Evolutionary conservation across 1,140 invertebrate genomes (phyloP), one percentile per base, ranked within the genome.

Genomic region (Dolichoris vasculosae): DNA sequence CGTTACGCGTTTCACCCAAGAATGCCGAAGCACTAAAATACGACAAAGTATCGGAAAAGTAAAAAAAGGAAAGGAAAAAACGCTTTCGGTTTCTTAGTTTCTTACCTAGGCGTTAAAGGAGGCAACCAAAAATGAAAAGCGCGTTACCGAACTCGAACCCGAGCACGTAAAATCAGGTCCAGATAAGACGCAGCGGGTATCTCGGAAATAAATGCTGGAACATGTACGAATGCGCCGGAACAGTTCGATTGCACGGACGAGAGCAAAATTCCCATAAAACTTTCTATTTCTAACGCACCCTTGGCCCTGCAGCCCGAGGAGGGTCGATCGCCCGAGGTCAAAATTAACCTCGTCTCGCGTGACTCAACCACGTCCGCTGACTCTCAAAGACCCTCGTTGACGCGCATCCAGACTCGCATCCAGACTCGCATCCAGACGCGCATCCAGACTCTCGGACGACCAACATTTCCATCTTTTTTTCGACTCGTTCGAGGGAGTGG

Each of bases 251-350:
- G 46, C 55, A 59, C 55, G 55, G 26, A 67, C 32, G 55, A 59
- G 55, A 59, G 55, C 82, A 69, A 78, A 77, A 77, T 69, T 71
- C 83, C 46, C 83, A 79, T 84, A 79, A 84, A 84, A 59, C 73
- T 38, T 77, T 84, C 76, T 84, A 84, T 84, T 84, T 84, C 76
- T 55, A 55, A 67, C n/a, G 73, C 82, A 79, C 59, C 43, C 64
- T 83, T 83, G 82, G 82, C 73, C 73, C 73, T 77, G 30, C 46
- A 43, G 38, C 69, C 20, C 30, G 8, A 6, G 35, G 38, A 43
- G 38, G n/a, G 35, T 43, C 69, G 38, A 20, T 32, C 80, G n/a
- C 73, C 23, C 43, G 59, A 43, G 38, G 38, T 71, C 76, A 59
- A 84, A 84, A 67, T 79, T 79, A 79, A 51, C 83, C 26, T 46